A percentile compares a stretch with the other conserved stretches of the same genome.
phyloP scores from a whole-genome alignment of 2,113 vertebrate genomes.

The Camelus dromedarius region DNA sequence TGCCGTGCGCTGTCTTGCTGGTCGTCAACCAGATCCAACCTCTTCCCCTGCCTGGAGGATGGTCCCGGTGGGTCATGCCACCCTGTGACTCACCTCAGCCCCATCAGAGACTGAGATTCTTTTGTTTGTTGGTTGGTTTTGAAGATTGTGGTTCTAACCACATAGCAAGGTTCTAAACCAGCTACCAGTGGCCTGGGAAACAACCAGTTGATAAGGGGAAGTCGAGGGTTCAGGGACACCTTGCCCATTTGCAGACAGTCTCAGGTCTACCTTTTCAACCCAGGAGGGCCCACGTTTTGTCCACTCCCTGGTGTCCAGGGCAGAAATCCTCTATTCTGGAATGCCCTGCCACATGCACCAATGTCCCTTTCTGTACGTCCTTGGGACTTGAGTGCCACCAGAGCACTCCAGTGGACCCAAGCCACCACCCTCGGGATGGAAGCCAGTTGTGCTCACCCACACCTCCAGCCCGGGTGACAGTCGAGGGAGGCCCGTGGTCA shows the following conservation, averaged over 20 bases:
- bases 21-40: rapidly evolving
- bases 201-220: background rate
- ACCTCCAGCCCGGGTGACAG: rapidly evolving
- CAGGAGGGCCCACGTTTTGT: background rate
- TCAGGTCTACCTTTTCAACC: background rate
- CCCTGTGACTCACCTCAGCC: background rate
- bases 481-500: no score
- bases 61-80: rapidly evolving
- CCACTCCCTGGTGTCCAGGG: background rate
- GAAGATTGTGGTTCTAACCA: background rate
- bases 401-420: rapidly evolving
- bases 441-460: rapidly evolving
- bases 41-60: background rate
- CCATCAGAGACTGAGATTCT: rapidly evolving
- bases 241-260: background rate
- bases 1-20: rapidly evolving
- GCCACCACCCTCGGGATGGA: no score
- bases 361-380: rapidly evolving
- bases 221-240: background rate
- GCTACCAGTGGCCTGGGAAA: background rate
- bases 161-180: background rate
- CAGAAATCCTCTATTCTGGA: background rate
- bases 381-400: background rate
- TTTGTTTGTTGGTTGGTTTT: background rate
- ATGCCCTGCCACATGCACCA: rapidly evolving